Evolutionary conservation across 2,797 vertebrate species (phyloP), one percentile per base, ranked within the genome.

Genomic region (Chlorospingus semifuscus): DNA sequence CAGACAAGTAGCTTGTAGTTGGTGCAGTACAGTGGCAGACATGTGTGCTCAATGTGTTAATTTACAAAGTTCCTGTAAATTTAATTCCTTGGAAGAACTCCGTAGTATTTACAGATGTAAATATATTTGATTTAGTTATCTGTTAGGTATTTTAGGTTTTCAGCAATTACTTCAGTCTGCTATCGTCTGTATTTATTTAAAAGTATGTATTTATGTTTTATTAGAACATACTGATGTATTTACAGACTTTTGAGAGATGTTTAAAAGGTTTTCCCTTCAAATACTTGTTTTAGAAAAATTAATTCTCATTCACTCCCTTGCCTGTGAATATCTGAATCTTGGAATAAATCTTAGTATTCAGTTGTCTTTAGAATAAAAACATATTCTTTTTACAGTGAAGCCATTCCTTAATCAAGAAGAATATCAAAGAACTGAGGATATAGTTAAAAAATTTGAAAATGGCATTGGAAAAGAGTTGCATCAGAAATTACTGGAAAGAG

Each of bases 371-470:
- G 75, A 90, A 70, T 42, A 71, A 79, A 93, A 71, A 26, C 26
- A 47, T 49, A 55, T 94, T 69, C 87, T 84, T 89, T 97, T 96
- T 95, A 60, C 88, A 99, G 99, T 99, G 91, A 98, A 97, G 46
- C 99, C 99, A 5, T 99, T 99, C 97, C 97, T 99, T 74, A 98
- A 98, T 63, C 95, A 98, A 84, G 94, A 98, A 71, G 99, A 99
- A 95, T 99, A 98, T 95, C 94, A 97, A 86, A 98, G 96, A 85
- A 99, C 99, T 1, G 88, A 95, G 34, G 96, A 97, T 61, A 98
- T 98, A 89, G 99, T 99, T 89, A 98, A 97, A 95, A 98, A 80
- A 26, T 99, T 99, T 98, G 97, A 98, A 97, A 97, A 98, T 80
- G 99, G 99, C 27, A 95, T 99, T 72, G 99, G 99, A 66, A 95